Base-by-base conservation (phyloP, 2,888 invertebrate genomes). In the Aspidapion aeneum region DNA sequence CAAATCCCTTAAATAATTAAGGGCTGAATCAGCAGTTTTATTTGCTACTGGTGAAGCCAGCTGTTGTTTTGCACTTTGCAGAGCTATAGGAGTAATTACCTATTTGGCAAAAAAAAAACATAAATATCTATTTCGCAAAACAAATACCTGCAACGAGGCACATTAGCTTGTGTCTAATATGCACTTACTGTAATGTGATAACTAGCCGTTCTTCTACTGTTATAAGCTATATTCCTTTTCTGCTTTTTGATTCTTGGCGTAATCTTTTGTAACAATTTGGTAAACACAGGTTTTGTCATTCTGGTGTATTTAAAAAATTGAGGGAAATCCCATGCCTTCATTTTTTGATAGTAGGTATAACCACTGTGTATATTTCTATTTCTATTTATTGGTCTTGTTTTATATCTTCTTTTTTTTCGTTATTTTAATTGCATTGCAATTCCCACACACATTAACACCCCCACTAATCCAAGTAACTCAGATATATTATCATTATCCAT, bases 301-400 rank as follows among this genome's bases (percentile, higher is more conserved):
- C 59, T 59, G 12, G 51, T 20, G 21, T 50, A 59, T 51, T 59
- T 59, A 19, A 59, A 51, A 50, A 57, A 57, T 57, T 57, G 57
- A 12, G 50, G 50, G 17, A 20, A n/a, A 51, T 59, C 59, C 59
- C 51, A 59, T 9, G 17, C 20, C n/a, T 18, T 59, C 16, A 59
- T 59, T 51, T 59, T 59, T 16, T 51, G 18, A 50, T 35, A 59
- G 21, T 59, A 59, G 3, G 49, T 21, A 50, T 50, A 51, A 1
- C 22, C 22, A 3, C 57, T 21, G 16, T 20, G 18, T 7, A 2
- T 5, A 16, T 9, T 57, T 1, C 57, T 21, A 21, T 21, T 17
- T 21, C 57, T 57, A 20, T 57, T 57, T 16, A 57, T 57, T 5
- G 57, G 57, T 12, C 18, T 49, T 48, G n/a, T 55, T 16, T 55